phyloP scores from a whole-genome alignment of 2,113 vertebrate species.

The Eublepharis macularius region DNA sequence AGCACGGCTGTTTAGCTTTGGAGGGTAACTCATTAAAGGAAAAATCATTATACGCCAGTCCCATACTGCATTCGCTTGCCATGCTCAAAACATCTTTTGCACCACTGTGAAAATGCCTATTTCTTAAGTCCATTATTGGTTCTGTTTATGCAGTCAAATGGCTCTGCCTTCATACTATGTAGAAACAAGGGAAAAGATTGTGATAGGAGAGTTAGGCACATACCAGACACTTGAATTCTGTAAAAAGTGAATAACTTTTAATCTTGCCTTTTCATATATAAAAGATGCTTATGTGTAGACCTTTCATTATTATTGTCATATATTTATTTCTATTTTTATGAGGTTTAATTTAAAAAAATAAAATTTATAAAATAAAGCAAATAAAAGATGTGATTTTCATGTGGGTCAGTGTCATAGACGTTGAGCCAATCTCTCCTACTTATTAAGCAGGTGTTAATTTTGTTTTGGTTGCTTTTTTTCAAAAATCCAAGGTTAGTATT shows the following conservation, averaged over 20 bases:
- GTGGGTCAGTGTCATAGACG: background rate
- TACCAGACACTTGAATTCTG: background rate
- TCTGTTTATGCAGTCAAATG: background rate
- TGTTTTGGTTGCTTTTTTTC: slow-evolving; percentile 34
- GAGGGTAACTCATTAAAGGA: background rate
- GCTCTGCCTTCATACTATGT: background rate
- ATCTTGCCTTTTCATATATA: background rate
- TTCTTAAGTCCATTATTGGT: background rate
- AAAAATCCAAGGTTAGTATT: slow-evolving; percentile 33
- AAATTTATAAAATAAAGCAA: background rate
- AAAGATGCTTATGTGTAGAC: no score
- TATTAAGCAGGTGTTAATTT: slow-evolving; percentile 2
- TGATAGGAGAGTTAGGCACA: background rate
- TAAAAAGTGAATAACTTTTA: background rate
- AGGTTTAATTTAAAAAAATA: no score
- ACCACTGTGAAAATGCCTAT: background rate
- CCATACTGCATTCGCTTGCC: no score
- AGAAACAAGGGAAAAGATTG: background rate
- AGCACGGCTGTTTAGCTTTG: background rate
- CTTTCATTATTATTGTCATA: no score
- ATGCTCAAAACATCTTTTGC: background rate
- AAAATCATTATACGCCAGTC: background rate
- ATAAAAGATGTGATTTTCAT: background rate
- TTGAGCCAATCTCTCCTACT: background rate
- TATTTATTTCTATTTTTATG: no score